These are phyloP conservation scores for Eubasilissa splendida DNA, from an alignment of 2,888 invertebrate genomes.

Conservation along the genomic window DNA sequence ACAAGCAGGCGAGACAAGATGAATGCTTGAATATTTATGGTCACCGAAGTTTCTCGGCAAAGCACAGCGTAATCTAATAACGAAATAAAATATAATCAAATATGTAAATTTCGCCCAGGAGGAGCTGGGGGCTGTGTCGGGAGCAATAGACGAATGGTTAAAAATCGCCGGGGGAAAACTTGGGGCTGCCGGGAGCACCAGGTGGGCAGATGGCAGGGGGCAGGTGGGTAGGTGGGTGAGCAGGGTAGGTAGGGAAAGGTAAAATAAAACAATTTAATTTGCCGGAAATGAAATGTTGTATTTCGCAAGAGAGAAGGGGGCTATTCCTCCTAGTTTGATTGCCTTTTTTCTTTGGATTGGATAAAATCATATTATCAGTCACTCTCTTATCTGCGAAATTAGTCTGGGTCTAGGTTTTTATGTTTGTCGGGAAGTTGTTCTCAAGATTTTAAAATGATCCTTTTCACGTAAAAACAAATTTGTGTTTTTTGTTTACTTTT, in stretches of 20 bases:
- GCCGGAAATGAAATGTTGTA: constrained; percentile 32
- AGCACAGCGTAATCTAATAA: constrained; percentile 48
- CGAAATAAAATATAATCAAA: constrained; percentile 55
- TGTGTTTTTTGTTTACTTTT: not conserved
- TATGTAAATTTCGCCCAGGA: constrained; percentile 53
- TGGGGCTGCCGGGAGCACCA: not conserved
- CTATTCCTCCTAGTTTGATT: constrained; percentile 12
- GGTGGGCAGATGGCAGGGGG: not conserved
- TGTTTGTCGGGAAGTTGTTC: too few relatives aligned
- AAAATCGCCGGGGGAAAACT: constrained; percentile 44
- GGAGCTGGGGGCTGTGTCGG: constrained; percentile 19
- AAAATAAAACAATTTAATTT: constrained; percentile 38
- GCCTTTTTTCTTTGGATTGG: constrained; percentile 9
- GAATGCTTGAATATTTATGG: constrained; percentile 38
- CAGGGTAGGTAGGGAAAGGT: constrained; percentile 11
- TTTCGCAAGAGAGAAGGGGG: constrained; percentile 13
- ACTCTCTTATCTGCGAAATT: constrained; percentile 7
- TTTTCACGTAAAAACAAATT: not conserved
- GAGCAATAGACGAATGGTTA: constrained; percentile 48
- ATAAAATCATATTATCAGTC: constrained; percentile 33
- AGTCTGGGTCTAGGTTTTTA: too few relatives aligned
- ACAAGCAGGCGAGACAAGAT: constrained; percentile 22
- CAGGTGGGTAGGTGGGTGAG: not conserved
- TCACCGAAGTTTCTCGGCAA: constrained; percentile 17
- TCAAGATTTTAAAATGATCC: too few relatives aligned